A percentile compares a stretch with the other conserved stretches of the same genome.
phyloP scores from a whole-genome alignment of 2,113 vertebrate species.

The Oxygymnocypris stewartii region DNA sequence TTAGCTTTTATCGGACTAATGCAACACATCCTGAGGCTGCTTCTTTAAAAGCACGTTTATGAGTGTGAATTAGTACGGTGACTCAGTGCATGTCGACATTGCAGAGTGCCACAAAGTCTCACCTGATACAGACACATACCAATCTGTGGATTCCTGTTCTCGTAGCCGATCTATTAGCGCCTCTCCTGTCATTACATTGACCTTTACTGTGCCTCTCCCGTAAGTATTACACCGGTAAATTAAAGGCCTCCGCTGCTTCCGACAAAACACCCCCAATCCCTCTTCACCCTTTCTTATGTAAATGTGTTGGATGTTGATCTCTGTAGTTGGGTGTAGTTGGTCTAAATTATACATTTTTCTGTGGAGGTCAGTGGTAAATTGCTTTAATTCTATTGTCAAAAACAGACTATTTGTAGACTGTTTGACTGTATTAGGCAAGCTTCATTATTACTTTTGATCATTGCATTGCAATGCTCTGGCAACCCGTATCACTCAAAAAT shows the following conservation, averaged over 20 bases:
- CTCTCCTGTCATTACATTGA: conserved; percentile 73
- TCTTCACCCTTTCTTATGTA: conserved; percentile 22
- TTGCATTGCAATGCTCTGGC: not conserved
- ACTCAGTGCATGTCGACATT: conserved; percentile 45
- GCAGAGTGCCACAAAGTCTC: conserved; percentile 63
- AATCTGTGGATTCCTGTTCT: conserved; percentile 62
- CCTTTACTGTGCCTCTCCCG: conserved; percentile 59
- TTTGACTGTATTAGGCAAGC: not conserved
- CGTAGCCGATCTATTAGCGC: conserved; percentile 71
- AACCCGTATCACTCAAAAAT: not conserved
- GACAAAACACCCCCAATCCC: not conserved
- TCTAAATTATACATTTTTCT: not conserved
- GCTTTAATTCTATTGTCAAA: not conserved
- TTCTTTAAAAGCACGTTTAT: conserved; percentile 55
- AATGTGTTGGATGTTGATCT: not conserved
- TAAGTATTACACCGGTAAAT: conserved; percentile 54
- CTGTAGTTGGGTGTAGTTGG: not conserved
- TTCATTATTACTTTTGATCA: not conserved
- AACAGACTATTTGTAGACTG: not conserved
- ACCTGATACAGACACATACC: conserved; percentile 50
- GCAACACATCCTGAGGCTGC: not conserved
- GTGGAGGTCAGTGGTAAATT: not conserved
- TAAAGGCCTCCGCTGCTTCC: conserved; percentile 45
- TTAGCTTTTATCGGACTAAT: not conserved
- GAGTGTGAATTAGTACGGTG: conserved; percentile 46